Conservation (phyloP, 2,113 vertebrate species). For the Phaetusa simplex region DNA sequence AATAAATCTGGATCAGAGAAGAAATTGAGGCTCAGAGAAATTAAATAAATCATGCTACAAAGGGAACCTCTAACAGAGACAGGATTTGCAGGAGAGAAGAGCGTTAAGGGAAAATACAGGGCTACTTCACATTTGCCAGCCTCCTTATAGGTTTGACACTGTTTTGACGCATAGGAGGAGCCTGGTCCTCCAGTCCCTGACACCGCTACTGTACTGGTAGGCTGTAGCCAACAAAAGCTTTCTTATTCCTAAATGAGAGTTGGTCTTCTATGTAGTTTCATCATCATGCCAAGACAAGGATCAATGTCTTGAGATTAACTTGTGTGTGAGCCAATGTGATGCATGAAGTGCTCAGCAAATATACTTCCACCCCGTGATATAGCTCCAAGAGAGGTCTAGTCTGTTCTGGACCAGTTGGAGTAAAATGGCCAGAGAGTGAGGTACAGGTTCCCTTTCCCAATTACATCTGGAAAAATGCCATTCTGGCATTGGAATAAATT, state of each 20-base stretch:
- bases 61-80: background rate
- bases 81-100: background rate
- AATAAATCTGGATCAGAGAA: background rate
- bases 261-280: background rate
- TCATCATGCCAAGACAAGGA: background rate
- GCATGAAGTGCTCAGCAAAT: background rate
- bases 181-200: background rate
- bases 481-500: background rate
- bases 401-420: background rate
- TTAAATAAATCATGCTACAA: background rate
- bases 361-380: background rate
- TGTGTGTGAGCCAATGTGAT: background rate
- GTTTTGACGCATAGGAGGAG: background rate
- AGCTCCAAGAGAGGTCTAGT: background rate
- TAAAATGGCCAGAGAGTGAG: background rate
- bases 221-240: background rate
- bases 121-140: background rate
- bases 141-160: background rate
- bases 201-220: background rate
- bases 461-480: background rate
- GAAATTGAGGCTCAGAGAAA: background rate
- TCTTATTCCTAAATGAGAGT: background rate
- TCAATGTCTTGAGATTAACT: background rate
- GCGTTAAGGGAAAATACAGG: background rate
- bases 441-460: background rate